Evolutionary conservation across 2,888 invertebrate genomes (phyloP).

Genomic region (Cataglyphis cursor): DNA sequence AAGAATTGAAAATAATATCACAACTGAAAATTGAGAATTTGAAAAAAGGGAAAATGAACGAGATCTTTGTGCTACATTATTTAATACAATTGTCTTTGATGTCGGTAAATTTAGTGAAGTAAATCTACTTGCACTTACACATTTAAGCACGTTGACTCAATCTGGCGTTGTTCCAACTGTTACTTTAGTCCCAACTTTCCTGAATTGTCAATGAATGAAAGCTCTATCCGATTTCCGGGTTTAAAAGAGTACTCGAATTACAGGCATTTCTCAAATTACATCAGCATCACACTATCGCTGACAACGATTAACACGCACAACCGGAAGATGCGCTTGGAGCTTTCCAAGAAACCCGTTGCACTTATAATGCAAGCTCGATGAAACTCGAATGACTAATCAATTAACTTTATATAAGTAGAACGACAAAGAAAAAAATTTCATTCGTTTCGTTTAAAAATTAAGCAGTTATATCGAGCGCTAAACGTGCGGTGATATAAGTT

Average conservation of each 20-base stretch:
- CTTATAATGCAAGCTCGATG: background rate
- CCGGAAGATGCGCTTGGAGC: background rate
- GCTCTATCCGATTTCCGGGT: conserved; percentile 62
- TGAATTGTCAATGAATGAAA: conserved; percentile 52
- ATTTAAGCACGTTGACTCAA: background rate
- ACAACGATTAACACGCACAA: conserved; percentile 24
- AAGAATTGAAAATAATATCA: background rate
- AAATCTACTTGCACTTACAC: background rate
- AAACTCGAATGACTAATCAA: background rate
- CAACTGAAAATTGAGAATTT: background rate
- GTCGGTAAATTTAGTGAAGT: background rate
- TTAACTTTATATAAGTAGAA: background rate
- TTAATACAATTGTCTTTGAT: background rate
- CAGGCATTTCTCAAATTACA: conserved; percentile 46
- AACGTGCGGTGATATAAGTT: background rate
- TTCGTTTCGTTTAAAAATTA: background rate
- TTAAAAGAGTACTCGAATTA: conserved; percentile 21
- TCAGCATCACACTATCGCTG: conserved; percentile 9
- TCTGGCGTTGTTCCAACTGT: conserved; percentile 62
- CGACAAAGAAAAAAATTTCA: background rate
- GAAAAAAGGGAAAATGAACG: background rate
- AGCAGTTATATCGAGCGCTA: background rate
- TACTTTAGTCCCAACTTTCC: conserved; percentile 42
- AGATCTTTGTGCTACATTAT: background rate
- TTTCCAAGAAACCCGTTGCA: background rate